Percentiles rank a stretch among this genome's conserved stretches.
Evolutionary conservation across 2,113 vertebrate genomes (phyloP).

Genomic region (Sorex araneus): DNA sequence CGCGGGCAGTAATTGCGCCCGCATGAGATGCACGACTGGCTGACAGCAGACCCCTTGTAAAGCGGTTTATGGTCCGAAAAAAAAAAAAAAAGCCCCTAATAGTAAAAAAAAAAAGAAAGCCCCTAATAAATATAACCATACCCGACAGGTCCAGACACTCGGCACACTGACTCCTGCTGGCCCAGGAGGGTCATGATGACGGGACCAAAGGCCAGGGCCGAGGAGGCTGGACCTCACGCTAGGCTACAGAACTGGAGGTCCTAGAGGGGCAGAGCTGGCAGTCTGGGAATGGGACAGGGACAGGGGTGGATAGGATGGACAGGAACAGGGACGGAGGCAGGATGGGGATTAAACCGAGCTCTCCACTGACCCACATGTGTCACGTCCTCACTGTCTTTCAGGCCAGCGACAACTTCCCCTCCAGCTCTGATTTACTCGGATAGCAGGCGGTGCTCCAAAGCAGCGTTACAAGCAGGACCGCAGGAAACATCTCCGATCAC

Average conservation of each 20-base stretch:
- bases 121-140: constrained; percentile 77
- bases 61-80: constrained; percentile 60
- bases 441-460: constrained; percentile 83
- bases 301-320: too few species aligned
- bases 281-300: too few species aligned
- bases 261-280: too few species aligned
- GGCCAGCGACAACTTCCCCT: constrained; percentile 76
- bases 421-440: constrained; percentile 85
- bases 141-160: constrained; percentile 55
- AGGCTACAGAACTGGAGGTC: background rate
- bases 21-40: constrained; percentile 60
- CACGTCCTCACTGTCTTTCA: constrained; percentile 79
- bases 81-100: constrained; percentile 77
- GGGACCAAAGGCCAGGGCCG: constrained; percentile 5
- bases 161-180: constrained; percentile 26
- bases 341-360: too few species aligned
- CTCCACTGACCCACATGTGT: constrained; percentile 65
- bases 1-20: constrained; percentile 62
- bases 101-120: too few species aligned
- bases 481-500: constrained; percentile 83
- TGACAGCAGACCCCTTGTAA: constrained; percentile 64
- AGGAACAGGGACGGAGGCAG: too few species aligned
- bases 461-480: constrained; percentile 85
- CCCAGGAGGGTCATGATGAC: constrained; percentile 1
- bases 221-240: background rate